Evolutionary conservation across 2,888 invertebrate genomes (phyloP).

Genomic region (Melipona beecheii): DNA sequence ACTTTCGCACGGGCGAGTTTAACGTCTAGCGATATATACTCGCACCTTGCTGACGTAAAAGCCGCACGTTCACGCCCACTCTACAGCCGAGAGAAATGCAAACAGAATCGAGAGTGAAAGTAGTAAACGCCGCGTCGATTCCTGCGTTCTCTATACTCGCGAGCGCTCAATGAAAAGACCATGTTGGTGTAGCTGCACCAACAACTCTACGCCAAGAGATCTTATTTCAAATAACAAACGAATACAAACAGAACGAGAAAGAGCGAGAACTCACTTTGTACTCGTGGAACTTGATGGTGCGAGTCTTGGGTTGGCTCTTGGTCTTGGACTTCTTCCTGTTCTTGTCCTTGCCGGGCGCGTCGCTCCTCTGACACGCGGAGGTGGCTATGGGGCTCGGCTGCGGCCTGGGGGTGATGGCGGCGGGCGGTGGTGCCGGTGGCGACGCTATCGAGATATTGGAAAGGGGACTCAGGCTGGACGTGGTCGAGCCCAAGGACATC

Average conservation of each 20-base stretch:
- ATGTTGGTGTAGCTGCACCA: not conserved
- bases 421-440: conserved; percentile 86
- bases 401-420: conserved; percentile 85
- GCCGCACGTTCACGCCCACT: conserved; percentile 43
- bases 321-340: conserved; percentile 93
- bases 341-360: conserved; percentile 87
- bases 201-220: not conserved
- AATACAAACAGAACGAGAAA: not conserved
- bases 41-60: conserved; percentile 34
- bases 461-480: conserved; percentile 88
- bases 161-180: not conserved
- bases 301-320: conserved; percentile 91
- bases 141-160: not conserved
- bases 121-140: conserved; percentile 14
- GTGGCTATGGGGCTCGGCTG: conserved; percentile 82
- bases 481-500: conserved; percentile 86
- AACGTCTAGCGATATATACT: conserved; percentile 6
- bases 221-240: not conserved
- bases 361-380: conserved; percentile 87
- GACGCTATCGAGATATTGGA: conserved; percentile 88
- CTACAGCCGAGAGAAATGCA: conserved; percentile 52
- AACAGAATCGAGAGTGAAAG: conserved; percentile 50
- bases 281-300: conserved; percentile 98
- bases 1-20: conserved; percentile 15
- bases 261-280: conserved; percentile 87